These are phyloP conservation scores for Poecilia gillii DNA, from an alignment of 2,797 vertebrate genomes.

Conservation along the genomic window DNA sequence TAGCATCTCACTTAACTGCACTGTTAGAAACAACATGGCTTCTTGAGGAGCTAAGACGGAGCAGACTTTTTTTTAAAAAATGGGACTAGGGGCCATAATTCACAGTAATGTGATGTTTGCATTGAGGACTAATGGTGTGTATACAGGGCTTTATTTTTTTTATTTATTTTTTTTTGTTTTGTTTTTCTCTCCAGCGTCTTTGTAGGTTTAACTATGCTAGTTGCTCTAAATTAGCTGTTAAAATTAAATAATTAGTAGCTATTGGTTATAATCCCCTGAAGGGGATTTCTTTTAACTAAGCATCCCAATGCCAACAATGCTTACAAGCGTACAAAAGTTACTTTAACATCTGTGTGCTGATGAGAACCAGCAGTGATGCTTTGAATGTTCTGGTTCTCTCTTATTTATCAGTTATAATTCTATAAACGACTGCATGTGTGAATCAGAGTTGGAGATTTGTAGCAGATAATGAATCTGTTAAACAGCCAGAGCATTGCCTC, in stretches of 20 bases:
- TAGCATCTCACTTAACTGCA: not conserved
- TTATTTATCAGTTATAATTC: constrained; percentile 1
- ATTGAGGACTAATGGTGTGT: not conserved
- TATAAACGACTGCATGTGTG: not conserved
- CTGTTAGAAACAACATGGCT: not conserved
- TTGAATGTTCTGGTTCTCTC: not conserved
- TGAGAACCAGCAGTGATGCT: not conserved
- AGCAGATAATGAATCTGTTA: constrained; percentile 40
- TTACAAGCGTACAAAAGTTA: not conserved
- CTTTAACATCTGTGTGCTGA: not conserved
- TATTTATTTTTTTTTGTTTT: not conserved
- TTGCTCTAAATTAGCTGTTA: not conserved
- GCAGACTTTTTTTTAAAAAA: not conserved
- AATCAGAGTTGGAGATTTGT: constrained; percentile 9
- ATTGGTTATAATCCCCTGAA: not conserved
- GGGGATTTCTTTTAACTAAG: not conserved
- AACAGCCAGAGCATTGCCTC: constrained; percentile 37
- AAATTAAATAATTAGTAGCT: not conserved
- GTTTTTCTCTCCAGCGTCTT: not conserved
- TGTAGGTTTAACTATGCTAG: not conserved
- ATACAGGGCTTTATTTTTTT: not conserved
- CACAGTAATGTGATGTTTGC: not conserved
- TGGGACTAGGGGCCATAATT: not conserved
- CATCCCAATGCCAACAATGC: not conserved
- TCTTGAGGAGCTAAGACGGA: not conserved